Evolutionary conservation across 2,113 vertebrate genomes (phyloP).

Genomic region (Nyctereutes procyonoides): DNA sequence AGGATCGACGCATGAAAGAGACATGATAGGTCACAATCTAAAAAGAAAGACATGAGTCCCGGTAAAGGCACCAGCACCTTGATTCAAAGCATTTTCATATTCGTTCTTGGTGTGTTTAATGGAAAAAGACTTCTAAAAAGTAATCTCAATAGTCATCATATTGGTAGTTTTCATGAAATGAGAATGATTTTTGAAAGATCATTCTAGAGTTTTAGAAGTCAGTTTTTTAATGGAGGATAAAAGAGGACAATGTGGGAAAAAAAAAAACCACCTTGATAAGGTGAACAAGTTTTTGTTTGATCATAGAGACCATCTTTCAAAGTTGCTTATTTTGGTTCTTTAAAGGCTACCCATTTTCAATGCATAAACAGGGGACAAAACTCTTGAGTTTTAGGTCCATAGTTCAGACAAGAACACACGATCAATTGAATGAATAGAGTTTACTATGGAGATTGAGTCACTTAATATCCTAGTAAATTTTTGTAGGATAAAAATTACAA

Average conservation of each 20-base stretch:
- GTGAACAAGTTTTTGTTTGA: background rate
- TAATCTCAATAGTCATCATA: background rate
- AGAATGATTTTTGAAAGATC: constrained; percentile 23
- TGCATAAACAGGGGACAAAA: background rate
- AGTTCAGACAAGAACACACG: constrained; percentile 13
- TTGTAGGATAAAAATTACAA: background rate
- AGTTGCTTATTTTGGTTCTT: background rate
- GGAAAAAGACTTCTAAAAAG: background rate
- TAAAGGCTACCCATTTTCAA: background rate
- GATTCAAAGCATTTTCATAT: background rate
- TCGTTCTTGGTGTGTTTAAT: background rate
- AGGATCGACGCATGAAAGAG: background rate
- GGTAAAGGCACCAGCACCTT: background rate
- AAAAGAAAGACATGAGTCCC: background rate
- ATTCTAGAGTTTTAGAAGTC: background rate
- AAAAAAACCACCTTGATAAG: background rate
- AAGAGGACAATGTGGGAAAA: background rate
- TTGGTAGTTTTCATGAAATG: constrained; percentile 9
- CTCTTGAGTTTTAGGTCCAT: background rate
- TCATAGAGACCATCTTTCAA: background rate
- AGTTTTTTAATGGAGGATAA: background rate
- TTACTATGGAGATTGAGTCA: background rate
- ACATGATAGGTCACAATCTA: background rate
- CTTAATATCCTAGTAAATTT: background rate
- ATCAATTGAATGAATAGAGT: background rate